Evolutionary conservation across 37 sponge, comb jelly and placozoan genomes (phyloP).

Genomic region (Beroe ovata): DNA sequence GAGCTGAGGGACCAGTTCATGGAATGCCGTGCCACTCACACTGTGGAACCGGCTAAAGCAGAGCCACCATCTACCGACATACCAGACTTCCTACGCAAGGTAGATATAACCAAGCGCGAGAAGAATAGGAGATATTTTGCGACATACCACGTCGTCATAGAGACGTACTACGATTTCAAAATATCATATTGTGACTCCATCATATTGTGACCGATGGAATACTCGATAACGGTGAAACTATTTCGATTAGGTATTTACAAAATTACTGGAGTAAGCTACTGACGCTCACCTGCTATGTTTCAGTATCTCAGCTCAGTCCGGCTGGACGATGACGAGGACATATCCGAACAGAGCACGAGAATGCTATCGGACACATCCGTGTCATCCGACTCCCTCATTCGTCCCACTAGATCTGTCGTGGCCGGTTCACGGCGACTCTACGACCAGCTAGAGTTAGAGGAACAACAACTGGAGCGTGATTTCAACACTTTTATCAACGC

Average conservation of each 20-base stretch:
- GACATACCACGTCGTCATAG: too few species aligned
- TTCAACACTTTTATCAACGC: neutral
- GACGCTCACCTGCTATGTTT: too few species aligned
- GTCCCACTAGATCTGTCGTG: conserved; percentile 29
- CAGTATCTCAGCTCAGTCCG: conserved; percentile 61
- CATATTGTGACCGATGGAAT: too few species aligned
- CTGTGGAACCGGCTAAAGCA: neutral
- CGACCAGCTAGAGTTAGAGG: conserved; percentile 20
- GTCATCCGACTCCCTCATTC: conserved; percentile 18
- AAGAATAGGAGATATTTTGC: too few species aligned
- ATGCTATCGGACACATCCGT: conserved; percentile 10
- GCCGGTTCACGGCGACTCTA: conserved; percentile 22
- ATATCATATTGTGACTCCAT: too few species aligned
- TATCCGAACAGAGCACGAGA: neutral
- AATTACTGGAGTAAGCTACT: too few species aligned
- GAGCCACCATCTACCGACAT: neutral
- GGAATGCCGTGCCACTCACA: conserved; percentile 36
- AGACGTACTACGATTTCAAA: too few species aligned
- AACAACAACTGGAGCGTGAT: conserved; percentile 35
- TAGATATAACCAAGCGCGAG: neutral
- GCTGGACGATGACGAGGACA: conserved; percentile 36
- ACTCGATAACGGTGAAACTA: too few species aligned
- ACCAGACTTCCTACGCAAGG: conserved; percentile 59
- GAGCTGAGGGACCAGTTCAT: conserved; percentile 55
- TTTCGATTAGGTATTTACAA: too few species aligned